Conservation (phyloP, 2,797 vertebrate species). For the Dicrostonyx torquatus region DNA sequence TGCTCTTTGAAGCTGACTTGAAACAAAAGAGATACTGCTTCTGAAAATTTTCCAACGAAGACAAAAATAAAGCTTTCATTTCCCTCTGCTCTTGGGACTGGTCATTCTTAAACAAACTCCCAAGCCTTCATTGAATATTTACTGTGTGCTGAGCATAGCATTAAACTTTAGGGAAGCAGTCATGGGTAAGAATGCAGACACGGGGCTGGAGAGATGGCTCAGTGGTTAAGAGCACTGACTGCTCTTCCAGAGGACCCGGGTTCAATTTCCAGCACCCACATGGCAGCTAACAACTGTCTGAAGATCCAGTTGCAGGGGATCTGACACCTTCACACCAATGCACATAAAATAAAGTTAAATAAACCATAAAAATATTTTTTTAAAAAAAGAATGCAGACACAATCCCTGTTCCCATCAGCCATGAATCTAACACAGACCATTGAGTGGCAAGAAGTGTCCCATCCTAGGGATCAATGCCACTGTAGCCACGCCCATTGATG, state of each 20-base stretch:
- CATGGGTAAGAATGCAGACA: accelerated
- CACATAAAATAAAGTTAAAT: too few species aligned
- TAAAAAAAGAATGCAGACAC: accelerated
- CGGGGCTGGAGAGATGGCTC: too few species aligned
- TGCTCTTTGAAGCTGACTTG: background rate
- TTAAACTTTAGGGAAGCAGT: background rate
- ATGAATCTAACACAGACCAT: background rate
- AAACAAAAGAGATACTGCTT: background rate
- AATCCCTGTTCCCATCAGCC: accelerated
- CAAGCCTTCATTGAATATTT: background rate
- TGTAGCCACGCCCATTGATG: background rate
- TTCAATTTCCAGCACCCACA: too few species aligned
- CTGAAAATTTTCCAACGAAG: background rate
- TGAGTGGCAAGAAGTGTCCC: too few species aligned
- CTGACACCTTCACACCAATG: too few species aligned
- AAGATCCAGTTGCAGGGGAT: too few species aligned
- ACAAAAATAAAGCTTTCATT: background rate
- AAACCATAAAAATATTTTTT: too few species aligned
- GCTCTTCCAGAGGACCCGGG: too few species aligned
- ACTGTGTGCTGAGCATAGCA: background rate
- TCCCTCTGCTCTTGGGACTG: background rate
- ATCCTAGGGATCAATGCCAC: background rate
- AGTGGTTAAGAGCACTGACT: too few species aligned
- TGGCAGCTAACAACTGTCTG: too few species aligned
- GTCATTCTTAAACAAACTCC: background rate